Evolutionary conservation across 2,113 vertebrate species (phyloP).

Genomic region (Tinamus guttatus): DNA sequence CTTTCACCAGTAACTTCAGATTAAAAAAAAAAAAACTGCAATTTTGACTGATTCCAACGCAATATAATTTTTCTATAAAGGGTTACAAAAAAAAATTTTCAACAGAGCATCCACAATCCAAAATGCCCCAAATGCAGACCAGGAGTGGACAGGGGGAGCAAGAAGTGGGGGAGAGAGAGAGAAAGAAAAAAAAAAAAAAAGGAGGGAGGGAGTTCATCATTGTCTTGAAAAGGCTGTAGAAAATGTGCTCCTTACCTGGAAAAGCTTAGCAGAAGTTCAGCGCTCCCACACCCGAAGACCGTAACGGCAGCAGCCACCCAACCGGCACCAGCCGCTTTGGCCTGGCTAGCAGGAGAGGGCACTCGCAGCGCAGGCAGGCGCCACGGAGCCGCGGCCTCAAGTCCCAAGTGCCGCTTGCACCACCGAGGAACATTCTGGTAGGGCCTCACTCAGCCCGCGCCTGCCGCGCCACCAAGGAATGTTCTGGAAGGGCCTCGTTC

Average conservation of each 20-base stretch:
- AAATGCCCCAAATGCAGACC: background rate
- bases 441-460: too few relatives aligned
- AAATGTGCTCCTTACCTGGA: background rate
- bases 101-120: background rate
- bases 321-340: too few relatives aligned
- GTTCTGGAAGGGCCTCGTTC: background rate
- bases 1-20: background rate
- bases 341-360: too few relatives aligned
- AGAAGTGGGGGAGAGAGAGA: too few relatives aligned
- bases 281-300: background rate
- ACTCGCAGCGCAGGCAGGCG: accelerated
- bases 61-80: background rate
- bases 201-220: accelerated
- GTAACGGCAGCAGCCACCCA: too few relatives aligned
- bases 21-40: too few relatives aligned
- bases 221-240: background rate
- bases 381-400: too few relatives aligned
- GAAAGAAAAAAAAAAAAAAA: background rate
- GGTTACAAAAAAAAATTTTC: background rate
- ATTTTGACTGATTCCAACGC: background rate
- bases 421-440: too few relatives aligned
- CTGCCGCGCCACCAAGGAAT: background rate
- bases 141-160: too few relatives aligned
- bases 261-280: background rate
- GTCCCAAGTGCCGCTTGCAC: too few relatives aligned